Evolutionary conservation across 2,797 vertebrate genomes (phyloP).

Genomic region (Enteromius treurensis): DNA sequence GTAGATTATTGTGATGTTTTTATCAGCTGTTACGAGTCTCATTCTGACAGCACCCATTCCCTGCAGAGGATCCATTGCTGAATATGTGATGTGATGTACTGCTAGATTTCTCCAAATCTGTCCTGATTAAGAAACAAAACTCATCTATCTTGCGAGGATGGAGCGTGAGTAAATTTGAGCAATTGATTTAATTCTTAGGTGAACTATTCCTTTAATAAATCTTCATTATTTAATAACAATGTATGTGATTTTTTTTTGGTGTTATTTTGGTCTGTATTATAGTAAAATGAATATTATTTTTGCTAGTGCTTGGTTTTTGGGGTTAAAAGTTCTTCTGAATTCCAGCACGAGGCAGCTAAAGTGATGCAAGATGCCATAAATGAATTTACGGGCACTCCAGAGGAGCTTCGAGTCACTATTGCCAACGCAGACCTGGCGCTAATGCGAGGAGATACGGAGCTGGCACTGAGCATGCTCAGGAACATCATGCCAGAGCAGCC

Average conservation of each 20-base stretch:
- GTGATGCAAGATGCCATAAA: constrained; percentile 96
- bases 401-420: constrained; percentile 91
- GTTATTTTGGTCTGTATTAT: background rate
- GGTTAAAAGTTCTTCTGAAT: constrained; percentile 38
- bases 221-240: background rate
- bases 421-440: constrained; percentile 91
- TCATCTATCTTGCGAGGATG: background rate
- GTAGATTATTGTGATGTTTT: background rate
- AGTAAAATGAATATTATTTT: background rate
- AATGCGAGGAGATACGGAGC: constrained; percentile 88
- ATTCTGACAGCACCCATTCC: background rate
- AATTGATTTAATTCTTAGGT: background rate
- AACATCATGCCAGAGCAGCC: constrained; percentile 90
- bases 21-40: background rate
- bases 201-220: background rate
- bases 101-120: background rate
- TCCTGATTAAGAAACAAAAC: background rate
- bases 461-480: constrained; percentile 90
- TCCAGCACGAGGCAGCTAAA: constrained; percentile 94
- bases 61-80: background rate
- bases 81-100: background rate
- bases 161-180: background rate
- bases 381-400: constrained; percentile 92
- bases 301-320: background rate
- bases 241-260: background rate